Base-by-base conservation (phyloP, 1,140 invertebrate genomes). In the Gonioctena quinquepunctata region DNA sequence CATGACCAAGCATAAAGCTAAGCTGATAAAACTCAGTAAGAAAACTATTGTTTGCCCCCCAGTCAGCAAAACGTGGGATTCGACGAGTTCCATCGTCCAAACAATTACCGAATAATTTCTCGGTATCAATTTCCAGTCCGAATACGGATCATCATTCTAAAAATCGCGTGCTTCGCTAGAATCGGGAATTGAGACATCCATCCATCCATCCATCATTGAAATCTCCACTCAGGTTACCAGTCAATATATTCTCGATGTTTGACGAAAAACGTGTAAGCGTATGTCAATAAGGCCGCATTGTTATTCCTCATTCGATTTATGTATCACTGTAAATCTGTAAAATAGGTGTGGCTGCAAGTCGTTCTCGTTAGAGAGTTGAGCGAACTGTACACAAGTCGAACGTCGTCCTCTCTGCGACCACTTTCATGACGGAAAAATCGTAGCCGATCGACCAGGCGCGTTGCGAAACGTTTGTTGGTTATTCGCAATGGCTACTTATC, bases 261-360 rank as follows among this genome's bases (percentile, higher is more conserved):
- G 16, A 42, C 33, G 33, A 42, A 42, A 42, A 42, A 42, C 33
- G 33, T 42, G 33, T 42, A 42, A 13, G 33, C 16, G 13, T 42
- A 3, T 42, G 33, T 42, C 33, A 42, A 42, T 42, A 42, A 11
- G 33, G 8, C 11, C 33, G 33, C 33, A 42, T 54, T 54, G 52
- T 54, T 54, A 54, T 54, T 54, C 52, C 16, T 42, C 8, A n/a
- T 42, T 42, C 52, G 52, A 54, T 54, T 54, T 54, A 54, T 54
- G 18, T 54, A 54, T 54, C 52, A 54, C 18, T 54, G 52, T 54
- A 54, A 54, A 54, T 54, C 52, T 54, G 52, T 54, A 19, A 21
- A 54, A 18, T 54, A 54, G 52, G 52, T 54, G 52, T 54, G 52
- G 52, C 33, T 7, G 6, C 22, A 18, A 21, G 52, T 8, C 22